Percentiles rank a stretch among this genome's conserved stretches.
Conservation (phyloP, 2,888 invertebrate species). For the Synergus laeviventris region DNA sequence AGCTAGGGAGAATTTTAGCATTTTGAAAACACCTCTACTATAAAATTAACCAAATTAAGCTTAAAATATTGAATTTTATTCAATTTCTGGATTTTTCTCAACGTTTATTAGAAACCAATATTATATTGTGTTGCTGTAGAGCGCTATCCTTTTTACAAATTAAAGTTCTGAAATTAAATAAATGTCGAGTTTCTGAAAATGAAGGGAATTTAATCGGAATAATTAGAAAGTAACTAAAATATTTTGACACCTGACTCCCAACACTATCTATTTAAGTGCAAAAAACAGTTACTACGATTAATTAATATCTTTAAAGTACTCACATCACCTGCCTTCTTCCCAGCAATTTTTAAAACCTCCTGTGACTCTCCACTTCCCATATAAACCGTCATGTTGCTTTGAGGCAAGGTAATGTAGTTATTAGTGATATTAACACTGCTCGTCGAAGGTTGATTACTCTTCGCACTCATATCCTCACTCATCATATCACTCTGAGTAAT, state of each 20-base stretch:
- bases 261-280: not conserved
- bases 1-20: too few relatives aligned
- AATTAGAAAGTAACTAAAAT: not conserved
- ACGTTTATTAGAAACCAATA: too few relatives aligned
- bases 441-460: constrained; percentile 18
- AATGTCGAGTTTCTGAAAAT: not conserved
- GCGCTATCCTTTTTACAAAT: not conserved
- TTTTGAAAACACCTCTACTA: too few relatives aligned
- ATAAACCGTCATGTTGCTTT: constrained; percentile 9
- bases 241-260: not conserved
- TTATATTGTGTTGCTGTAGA: too few relatives aligned
- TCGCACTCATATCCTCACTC: not conserved
- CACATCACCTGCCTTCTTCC: constrained; percentile 16
- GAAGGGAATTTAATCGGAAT: not conserved
- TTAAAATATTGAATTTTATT: too few relatives aligned
- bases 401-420: not conserved
- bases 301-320: constrained; percentile 22
- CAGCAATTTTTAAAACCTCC: constrained; percentile 25
- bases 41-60: too few relatives aligned
- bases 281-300: not conserved
- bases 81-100: too few relatives aligned
- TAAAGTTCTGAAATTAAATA: not conserved
- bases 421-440: constrained; percentile 13
- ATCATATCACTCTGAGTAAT: constrained; percentile 5
- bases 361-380: constrained; percentile 15